phyloP scores from a whole-genome alignment of 2,888 invertebrate species.

The Nomada flava region DNA sequence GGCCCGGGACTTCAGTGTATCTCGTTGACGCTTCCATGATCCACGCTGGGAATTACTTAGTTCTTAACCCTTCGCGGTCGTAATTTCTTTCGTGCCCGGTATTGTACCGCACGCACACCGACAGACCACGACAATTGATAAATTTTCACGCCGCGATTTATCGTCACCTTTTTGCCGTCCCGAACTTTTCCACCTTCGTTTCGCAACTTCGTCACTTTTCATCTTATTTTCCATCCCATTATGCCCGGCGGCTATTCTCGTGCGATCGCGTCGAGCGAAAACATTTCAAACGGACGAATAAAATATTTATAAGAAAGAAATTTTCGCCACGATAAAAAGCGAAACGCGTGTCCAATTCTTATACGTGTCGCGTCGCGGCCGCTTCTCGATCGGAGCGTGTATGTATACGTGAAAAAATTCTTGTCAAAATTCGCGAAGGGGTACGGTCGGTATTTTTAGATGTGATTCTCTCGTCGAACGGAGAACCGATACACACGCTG shows the following conservation, averaged over 20 bases:
- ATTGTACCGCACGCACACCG: background rate
- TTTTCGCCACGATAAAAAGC: background rate
- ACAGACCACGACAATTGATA: conserved; percentile 5
- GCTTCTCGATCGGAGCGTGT: background rate
- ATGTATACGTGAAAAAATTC: background rate
- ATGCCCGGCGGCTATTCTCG: background rate
- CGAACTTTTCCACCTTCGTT: background rate
- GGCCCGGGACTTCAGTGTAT: conserved; percentile 21
- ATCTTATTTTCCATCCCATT: background rate
- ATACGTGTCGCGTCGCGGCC: background rate
- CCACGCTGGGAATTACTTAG: conserved; percentile 26
- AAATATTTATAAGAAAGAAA: background rate
- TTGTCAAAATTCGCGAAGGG: background rate
- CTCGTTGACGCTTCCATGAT: conserved; percentile 54
- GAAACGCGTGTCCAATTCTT: conserved; percentile 10
- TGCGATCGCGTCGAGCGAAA: background rate
- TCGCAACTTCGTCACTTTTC: too few relatives aligned
- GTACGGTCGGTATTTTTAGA: conserved; percentile 52
- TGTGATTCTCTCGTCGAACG: conserved; percentile 41
- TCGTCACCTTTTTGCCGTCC: background rate
- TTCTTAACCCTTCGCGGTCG: conserved; percentile 30
- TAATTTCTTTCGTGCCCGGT: conserved; percentile 3
- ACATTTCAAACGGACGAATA: background rate
- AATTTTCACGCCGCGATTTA: conserved; percentile 6
- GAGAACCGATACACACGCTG: background rate